phyloP scores from a whole-genome alignment of 2,888 invertebrate species.

The Aporophyla lueneburgensis region DNA sequence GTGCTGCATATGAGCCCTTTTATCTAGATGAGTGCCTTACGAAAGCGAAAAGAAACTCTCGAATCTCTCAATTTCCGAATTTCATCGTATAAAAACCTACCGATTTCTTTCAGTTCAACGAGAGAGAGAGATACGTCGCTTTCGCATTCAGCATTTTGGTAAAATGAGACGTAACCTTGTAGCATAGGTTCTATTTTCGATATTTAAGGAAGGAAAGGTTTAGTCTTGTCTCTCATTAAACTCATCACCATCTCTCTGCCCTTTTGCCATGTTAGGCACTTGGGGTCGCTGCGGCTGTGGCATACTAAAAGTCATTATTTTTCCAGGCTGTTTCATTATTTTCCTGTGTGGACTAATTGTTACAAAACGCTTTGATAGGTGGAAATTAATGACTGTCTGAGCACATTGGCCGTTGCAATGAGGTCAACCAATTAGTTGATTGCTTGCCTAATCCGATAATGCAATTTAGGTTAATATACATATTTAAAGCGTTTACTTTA shows the following conservation, averaged over 20 bases:
- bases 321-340: constrained; percentile 10
- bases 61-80: background rate
- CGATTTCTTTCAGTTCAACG: background rate
- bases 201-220: background rate
- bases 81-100: background rate
- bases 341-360: constrained; percentile 36
- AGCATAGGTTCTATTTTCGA: background rate
- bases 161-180: background rate
- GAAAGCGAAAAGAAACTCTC: background rate
- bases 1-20: no score
- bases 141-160: background rate
- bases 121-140: background rate
- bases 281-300: background rate
- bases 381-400: constrained; percentile 30
- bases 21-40: no score
- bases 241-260: background rate
- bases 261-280: background rate
- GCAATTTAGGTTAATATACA: constrained; percentile 37
- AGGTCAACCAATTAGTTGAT: constrained; percentile 63
- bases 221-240: background rate
- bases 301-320: background rate
- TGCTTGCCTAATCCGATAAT: constrained; percentile 52
- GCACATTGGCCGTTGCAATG: constrained; percentile 26
- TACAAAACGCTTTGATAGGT: constrained; percentile 42
- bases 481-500: background rate